These are phyloP conservation scores for Crotophaga sulcirostris DNA, from an alignment of 2,113 vertebrate genomes.

Conservation along the genomic window DNA sequence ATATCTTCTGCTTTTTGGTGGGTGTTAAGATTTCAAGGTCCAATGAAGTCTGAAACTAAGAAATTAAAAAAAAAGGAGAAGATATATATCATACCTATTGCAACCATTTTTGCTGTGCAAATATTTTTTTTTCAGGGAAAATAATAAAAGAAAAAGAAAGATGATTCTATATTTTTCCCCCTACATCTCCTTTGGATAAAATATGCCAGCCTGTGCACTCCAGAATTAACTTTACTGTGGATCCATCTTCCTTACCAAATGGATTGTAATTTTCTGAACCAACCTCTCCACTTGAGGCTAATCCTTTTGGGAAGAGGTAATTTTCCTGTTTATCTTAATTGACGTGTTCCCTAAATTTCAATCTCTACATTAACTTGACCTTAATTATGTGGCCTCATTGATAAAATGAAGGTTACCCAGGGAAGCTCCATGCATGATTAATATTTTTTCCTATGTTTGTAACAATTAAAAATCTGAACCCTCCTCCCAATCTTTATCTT, in stretches of 20 bases:
- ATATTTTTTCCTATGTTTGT: constrained; percentile 12
- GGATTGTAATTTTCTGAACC: constrained; percentile 35
- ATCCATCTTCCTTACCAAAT: constrained; percentile 2
- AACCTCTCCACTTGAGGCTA: constrained; percentile 49
- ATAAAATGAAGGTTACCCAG: constrained; percentile 35
- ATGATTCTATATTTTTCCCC: background rate
- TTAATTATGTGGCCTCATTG: constrained; percentile 48
- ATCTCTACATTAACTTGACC: constrained; percentile 39
- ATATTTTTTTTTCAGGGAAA: background rate
- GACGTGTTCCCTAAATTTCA: constrained; percentile 49
- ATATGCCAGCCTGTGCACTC: background rate
- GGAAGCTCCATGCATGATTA: background rate
- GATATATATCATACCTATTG: background rate
- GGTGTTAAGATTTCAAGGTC: background rate
- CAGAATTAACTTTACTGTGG: background rate
- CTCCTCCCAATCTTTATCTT: background rate
- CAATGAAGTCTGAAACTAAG: background rate
- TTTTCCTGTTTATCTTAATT: constrained; percentile 65
- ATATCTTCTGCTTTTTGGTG: background rate
- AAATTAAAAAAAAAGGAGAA: background rate
- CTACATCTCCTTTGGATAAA: background rate
- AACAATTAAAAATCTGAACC: background rate
- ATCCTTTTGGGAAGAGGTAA: constrained; percentile 54
- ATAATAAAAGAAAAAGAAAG: background rate
- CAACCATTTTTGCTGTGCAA: background rate